Evolutionary conservation across 2,888 invertebrate species (phyloP).

Genomic region (Scaptomyza polygonia): DNA sequence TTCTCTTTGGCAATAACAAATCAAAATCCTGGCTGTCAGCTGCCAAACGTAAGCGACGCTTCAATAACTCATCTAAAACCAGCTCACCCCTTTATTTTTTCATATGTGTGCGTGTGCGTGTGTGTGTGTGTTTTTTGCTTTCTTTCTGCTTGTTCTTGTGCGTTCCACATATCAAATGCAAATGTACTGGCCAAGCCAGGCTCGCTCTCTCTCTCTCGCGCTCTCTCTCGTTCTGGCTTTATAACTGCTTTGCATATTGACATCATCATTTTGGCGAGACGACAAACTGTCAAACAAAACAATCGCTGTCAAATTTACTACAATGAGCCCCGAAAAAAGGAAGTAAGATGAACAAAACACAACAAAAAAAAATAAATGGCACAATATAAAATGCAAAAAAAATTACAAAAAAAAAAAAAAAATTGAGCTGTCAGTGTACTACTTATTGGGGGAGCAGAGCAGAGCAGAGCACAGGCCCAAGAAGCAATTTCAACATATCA

Average conservation of each 20-base stretch:
- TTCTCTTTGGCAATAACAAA: conserved; percentile 25
- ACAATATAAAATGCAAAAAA: conserved; percentile 2
- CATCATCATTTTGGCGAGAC: conserved; percentile 74
- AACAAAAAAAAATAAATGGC: background rate
- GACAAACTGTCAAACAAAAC: conserved; percentile 79
- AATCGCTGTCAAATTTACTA: conserved; percentile 79
- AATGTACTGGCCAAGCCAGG: conserved; percentile 36
- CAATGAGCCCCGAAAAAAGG: conserved; percentile 52
- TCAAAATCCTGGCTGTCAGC: conserved; percentile 47
- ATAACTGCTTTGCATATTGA: conserved; percentile 74
- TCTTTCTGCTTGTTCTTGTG: no score
- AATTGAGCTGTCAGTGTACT: conserved; percentile 71
- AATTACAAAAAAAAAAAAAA: conserved; percentile 36
- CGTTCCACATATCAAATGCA: conserved; percentile 40
- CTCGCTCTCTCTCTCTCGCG: no score
- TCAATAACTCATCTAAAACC: conserved; percentile 57
- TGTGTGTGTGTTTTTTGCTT: background rate
- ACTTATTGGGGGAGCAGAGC: conserved; percentile 53
- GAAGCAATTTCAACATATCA: conserved; percentile 78
- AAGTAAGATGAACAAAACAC: conserved; percentile 28
- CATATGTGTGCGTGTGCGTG: no score
- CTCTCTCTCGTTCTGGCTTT: conserved; percentile 21
- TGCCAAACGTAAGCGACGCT: conserved; percentile 47
- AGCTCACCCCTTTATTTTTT: conserved; percentile 36
- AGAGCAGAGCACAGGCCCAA: conserved; percentile 21